These are phyloP conservation scores for Seladonia tumulorum DNA, from an alignment of 2,888 invertebrate genomes.

Conservation along the genomic window DNA sequence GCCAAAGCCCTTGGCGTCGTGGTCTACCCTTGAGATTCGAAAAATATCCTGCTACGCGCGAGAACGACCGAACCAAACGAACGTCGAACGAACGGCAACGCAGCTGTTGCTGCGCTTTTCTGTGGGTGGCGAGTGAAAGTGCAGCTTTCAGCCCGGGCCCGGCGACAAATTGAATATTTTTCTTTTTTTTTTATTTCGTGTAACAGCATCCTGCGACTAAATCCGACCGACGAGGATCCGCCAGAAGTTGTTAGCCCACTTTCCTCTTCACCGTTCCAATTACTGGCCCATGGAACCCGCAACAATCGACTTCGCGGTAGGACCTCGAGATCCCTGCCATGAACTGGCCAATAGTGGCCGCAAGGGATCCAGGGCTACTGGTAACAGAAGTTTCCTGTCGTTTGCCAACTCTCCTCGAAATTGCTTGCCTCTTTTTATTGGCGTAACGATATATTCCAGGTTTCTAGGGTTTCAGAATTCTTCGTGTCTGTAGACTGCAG, in stretches of 20 bases:
- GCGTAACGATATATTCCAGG: too few relatives aligned
- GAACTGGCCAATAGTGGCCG: background rate
- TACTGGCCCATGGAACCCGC: background rate
- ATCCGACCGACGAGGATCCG: conserved; percentile 9
- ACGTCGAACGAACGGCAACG: conserved; percentile 27
- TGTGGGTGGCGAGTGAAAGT: conserved; percentile 69
- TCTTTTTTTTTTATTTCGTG: conserved; percentile 31
- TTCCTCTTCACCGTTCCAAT: background rate
- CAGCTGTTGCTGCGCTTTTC: conserved; percentile 69
- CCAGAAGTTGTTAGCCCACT: background rate
- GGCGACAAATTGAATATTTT: conserved; percentile 50
- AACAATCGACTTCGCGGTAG: background rate
- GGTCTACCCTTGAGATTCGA: conserved; percentile 69
- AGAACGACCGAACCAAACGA: conserved; percentile 4
- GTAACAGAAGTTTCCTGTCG: background rate
- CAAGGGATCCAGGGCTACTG: background rate
- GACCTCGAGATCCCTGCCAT: background rate
- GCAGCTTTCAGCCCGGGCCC: conserved; percentile 54
- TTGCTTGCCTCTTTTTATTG: too few relatives aligned
- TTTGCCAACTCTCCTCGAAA: too few relatives aligned
- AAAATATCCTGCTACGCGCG: conserved; percentile 62
- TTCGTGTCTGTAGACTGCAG: too few relatives aligned
- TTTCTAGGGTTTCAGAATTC: too few relatives aligned
- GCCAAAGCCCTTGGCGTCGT: conserved; percentile 63
- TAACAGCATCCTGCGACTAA: conserved; percentile 16